These are phyloP conservation scores for Julus scandinavius DNA, from an alignment of 2,888 invertebrate genomes.

Conservation along the genomic window DNA sequence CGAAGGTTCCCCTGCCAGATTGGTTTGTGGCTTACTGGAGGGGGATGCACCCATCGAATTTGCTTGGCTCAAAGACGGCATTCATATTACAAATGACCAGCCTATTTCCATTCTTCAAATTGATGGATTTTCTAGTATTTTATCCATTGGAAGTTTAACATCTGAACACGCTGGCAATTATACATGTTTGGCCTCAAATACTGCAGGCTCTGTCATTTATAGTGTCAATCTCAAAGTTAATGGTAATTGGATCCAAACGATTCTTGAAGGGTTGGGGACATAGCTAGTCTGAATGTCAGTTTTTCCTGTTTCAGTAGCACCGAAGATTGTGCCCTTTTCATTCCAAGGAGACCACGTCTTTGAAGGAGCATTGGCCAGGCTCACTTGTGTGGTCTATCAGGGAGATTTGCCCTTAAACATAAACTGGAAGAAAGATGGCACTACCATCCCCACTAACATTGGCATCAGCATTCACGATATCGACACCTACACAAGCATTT, in stretches of 20 bases:
- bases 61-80: conserved; percentile 35
- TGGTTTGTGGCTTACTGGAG: conserved; percentile 54
- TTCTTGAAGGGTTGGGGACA: background rate
- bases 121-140: conserved; percentile 51
- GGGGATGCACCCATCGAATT: conserved; percentile 47
- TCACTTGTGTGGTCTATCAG: conserved; percentile 81
- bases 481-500: conserved; percentile 54
- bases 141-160: conserved; percentile 16
- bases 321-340: conserved; percentile 79
- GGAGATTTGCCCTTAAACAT: conserved; percentile 83
- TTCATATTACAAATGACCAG: background rate
- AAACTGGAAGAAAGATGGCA: conserved; percentile 83
- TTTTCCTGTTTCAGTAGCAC: conserved; percentile 54
- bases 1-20: conserved; percentile 52
- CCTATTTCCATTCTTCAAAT: background rate
- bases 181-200: conserved; percentile 44
- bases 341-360: conserved; percentile 77
- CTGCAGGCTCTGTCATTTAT: conserved; percentile 42
- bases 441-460: background rate
- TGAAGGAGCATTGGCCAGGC: conserved; percentile 83
- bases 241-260: conserved; percentile 46
- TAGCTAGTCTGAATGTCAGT: background rate
- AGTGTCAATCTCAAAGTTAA: conserved; percentile 31
- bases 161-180: conserved; percentile 40
- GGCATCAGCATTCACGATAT: conserved; percentile 39